Evolutionary conservation across 1,140 invertebrate genomes (phyloP), one percentile per base, ranked within the genome.

Genomic region (Zaprionus tsacasi): DNA sequence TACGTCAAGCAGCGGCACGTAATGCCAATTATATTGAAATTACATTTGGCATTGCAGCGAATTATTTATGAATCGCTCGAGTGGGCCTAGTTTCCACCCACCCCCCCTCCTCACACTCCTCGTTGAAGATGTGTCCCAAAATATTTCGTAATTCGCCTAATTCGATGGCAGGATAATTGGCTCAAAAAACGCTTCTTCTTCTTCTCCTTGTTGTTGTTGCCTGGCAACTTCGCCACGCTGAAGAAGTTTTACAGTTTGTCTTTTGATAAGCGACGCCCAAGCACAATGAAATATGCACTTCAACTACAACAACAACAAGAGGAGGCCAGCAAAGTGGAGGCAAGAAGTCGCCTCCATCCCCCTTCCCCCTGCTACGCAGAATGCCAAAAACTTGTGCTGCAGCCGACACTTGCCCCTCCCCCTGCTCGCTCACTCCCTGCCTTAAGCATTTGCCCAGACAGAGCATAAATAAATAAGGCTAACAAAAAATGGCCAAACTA

Each of bases 11-110:
- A 70, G 55, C 65, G 55, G 55, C 83, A 88, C 82, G 82, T 87
- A 83, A 70, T 77, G 80, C 83, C 83, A 88, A 88, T 87, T 87
- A 87, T 79, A 74, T 77, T 74, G 66, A 88, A 87, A 88, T 87
- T 87, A 87, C 83, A 77, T 87, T 75, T 55, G 59, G 63, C 61
- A 75, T 71, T 76, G 66, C 70, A 63, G 61, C 52, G 45, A 74
- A 56, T 70, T 70, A 76, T 70, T 75, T 70, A 64, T 74, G 40
- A 74, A 78, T 64, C 69, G 63, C 15, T 59, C 56, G 17, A 25
- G 52, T 3, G 52, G n/a, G 52, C 45, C 17, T 25, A 25, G 45
- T 50, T 48, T 48, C 17, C 45, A 3, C 45, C 21, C 1, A 1
- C 3, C 3, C 4, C 17, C n/a, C 40, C 40, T 12, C 6, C 40